Conservation (phyloP, 35 echinoderm and acorn worm genomes). For the Eucidaris tribuloides region DNA sequence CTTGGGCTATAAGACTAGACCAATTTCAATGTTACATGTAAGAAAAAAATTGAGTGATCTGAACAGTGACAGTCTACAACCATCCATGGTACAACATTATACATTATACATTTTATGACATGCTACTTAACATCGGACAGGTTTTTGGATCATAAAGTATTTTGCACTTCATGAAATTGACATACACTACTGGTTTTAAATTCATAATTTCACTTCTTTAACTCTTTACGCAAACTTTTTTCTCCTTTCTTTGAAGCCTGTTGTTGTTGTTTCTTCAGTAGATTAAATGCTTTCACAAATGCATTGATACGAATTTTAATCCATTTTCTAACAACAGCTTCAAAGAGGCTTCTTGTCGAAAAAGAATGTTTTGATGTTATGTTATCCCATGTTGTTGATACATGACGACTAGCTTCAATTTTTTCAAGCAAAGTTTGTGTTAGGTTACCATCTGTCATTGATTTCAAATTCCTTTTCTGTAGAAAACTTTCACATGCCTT, state of each 20-base stretch:
- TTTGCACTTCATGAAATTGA: no score
- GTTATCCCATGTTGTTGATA: not conserved
- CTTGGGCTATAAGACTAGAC: no score
- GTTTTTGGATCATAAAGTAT: no score
- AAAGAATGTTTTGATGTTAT: not conserved
- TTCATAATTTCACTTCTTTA: no score
- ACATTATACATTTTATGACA: no score
- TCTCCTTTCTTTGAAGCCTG: constrained; percentile 11
- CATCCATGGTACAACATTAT: no score
- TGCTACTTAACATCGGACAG: no score
- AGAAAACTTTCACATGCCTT: not conserved
- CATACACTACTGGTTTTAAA: no score
- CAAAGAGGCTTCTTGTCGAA: not conserved
- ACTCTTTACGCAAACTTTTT: constrained; percentile 14
- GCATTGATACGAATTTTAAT: not conserved
- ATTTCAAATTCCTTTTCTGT: not conserved
- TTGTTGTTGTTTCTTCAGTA: not conserved
- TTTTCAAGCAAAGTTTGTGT: not conserved
- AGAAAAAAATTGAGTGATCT: no score
- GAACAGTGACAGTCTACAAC: no score
- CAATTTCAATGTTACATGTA: no score
- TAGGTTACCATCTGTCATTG: not conserved
- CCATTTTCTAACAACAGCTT: constrained; percentile 1
- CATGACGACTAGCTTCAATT: not conserved
- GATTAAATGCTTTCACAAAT: not conserved